Evolutionary conservation across 2,888 invertebrate species (phyloP).

Genomic region (Trilocha varians): DNA sequence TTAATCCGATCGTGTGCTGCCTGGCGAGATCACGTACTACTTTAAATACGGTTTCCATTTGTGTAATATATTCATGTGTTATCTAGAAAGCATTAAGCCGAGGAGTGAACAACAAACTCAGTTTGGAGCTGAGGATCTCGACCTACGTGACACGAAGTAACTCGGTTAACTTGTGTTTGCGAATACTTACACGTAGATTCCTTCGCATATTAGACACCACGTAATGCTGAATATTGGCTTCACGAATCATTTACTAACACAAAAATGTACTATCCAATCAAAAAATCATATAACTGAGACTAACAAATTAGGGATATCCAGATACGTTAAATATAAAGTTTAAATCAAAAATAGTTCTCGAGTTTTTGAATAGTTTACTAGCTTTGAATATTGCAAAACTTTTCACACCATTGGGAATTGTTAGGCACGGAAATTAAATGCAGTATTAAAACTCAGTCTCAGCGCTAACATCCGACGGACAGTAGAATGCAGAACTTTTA

Average conservation of each 20-base stretch:
- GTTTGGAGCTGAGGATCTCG: conserved; percentile 6
- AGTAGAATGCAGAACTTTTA: not conserved
- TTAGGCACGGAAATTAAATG: not conserved
- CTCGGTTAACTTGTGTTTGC: conserved; percentile 3
- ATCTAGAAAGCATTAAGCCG: conserved; percentile 15
- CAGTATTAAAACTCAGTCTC: not conserved
- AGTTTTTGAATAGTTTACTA: not conserved
- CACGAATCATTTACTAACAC: not conserved
- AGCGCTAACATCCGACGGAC: not conserved
- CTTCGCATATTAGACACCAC: not conserved
- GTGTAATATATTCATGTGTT: conserved; percentile 12
- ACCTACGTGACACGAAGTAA: conserved; percentile 9
- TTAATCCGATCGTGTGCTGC: not conserved
- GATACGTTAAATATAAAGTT: too few species aligned
- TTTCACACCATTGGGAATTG: not conserved
- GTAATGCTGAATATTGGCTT: not conserved
- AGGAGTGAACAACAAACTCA: conserved; percentile 14
- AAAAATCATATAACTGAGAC: too few species aligned
- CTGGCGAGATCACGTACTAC: not conserved
- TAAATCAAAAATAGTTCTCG: not conserved
- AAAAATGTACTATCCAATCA: too few species aligned
- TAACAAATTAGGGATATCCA: too few species aligned
- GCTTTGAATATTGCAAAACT: conserved; percentile 1
- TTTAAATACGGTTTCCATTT: conserved; percentile 8
- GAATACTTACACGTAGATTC: not conserved